Conservation (phyloP, 2,797 vertebrate genomes). For the Ceryle rudis region DNA sequence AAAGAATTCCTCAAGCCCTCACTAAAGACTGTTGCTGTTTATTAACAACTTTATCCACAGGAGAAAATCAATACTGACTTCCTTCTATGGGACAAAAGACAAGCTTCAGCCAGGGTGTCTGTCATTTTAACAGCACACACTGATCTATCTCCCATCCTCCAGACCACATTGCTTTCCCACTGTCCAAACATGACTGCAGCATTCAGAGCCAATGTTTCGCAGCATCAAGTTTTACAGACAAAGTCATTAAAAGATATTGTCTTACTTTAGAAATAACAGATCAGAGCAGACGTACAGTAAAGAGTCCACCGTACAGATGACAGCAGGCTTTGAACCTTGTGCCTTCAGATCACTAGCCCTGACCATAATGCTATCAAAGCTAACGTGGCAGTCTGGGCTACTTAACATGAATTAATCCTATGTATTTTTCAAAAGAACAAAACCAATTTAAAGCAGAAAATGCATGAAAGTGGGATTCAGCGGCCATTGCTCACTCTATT, state of each 20-base stretch:
- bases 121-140: background rate
- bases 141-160: background rate
- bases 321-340: background rate
- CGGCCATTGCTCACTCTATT: rapidly evolving
- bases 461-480: background rate
- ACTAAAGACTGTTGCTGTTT: background rate
- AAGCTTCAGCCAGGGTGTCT: background rate
- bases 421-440: background rate
- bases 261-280: background rate
- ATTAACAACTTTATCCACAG: background rate
- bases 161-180: background rate
- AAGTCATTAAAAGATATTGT: background rate
- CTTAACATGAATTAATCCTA: background rate
- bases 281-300: background rate
- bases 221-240: background rate
- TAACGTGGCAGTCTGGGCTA: background rate
- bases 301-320: background rate
- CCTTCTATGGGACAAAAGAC: background rate
- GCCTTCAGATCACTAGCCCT: background rate
- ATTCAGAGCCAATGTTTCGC: background rate
- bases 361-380: background rate
- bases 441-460: background rate
- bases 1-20: background rate
- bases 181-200: background rate
- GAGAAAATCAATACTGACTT: rapidly evolving